Base-by-base conservation (phyloP, 1,140 invertebrate genomes). In the Papilio glaucus region DNA sequence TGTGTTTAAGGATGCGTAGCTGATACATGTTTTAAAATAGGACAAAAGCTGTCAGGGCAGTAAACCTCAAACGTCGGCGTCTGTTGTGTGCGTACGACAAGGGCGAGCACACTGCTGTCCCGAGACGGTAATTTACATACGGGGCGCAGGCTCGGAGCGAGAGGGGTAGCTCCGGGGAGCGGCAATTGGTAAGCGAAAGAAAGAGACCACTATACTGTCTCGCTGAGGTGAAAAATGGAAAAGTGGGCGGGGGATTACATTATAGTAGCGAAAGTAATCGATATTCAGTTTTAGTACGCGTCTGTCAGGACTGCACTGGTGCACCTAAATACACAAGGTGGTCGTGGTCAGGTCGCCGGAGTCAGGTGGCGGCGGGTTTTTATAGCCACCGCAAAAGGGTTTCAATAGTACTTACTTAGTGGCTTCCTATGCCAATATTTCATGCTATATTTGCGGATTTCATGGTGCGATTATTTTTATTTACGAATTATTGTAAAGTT, bases 191-290 rank as follows among this genome's bases (percentile, higher is more conserved):
- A 33, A 75, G 88, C 83, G 89, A 49, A 62, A 77, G 87, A 94
- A 81, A 85, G 88, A 91, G 93, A 94, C 87, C 81, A 91, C 86
- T 88, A 87, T 90, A 93, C 84, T 87, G 91, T 93, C 93, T 93
- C 94, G 93, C 87, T 91, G 88, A 85, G 89, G 89, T 90, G 93
- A 94, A 93, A 94, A 94, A 94, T 92, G 92, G 93, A 93, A 93
- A 91, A 90, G 93, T 93, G 93, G 91, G 89, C 89, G 91, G 91
- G 87, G 90, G 91, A 93, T 93, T 93, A 93, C 87, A 88, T 92
- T 92, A 93, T 90, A 93, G 90, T 92, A 94, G 94, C 91, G 93
- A 94, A 94, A 94, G 94, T 94, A 94, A 94, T 94, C 94, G 94
- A 94, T 94, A 94, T 92, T 92, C 90, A 86, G 88, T 87, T 91